Evolutionary conservation across 2,113 vertebrate genomes (phyloP).

Genomic region (Pyxicephalus adspersus): DNA sequence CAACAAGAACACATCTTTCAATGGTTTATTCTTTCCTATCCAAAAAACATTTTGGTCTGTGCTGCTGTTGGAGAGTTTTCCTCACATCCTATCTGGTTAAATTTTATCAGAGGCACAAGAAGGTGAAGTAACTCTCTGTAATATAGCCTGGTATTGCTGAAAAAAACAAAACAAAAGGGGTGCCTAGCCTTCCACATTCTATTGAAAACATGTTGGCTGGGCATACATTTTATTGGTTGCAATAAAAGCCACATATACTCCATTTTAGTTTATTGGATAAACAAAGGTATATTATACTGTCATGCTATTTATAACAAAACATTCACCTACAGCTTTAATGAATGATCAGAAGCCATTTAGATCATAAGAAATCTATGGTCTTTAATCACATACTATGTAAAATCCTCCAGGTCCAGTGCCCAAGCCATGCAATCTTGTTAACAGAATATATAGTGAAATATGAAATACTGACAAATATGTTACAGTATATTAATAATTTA

Average conservation of each 20-base stretch:
- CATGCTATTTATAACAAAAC: constrained; percentile 25
- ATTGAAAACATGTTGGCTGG: too few species aligned
- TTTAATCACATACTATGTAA: neutral
- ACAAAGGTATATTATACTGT: constrained; percentile 8
- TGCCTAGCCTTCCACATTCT: too few species aligned
- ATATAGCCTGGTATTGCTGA: too few species aligned
- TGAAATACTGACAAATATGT: neutral
- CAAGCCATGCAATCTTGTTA: neutral
- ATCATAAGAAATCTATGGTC: constrained; percentile 6
- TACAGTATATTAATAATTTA: neutral
- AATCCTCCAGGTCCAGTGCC: neutral
- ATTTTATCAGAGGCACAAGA: too few species aligned
- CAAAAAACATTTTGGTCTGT: too few species aligned
- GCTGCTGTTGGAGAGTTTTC: too few species aligned
- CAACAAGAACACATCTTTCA: too few species aligned
- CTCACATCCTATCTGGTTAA: too few species aligned
- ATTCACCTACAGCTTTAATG: constrained; percentile 17
- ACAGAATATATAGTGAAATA: neutral
- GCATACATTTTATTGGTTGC: neutral
- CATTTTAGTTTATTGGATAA: neutral
- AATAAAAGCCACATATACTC: constrained; percentile 21
- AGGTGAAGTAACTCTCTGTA: too few species aligned
- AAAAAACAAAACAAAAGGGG: too few species aligned
- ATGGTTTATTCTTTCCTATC: too few species aligned
- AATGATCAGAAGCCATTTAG: neutral